Conservation (phyloP, 1,140 invertebrate species). For the Trachelipus rathkii region DNA sequence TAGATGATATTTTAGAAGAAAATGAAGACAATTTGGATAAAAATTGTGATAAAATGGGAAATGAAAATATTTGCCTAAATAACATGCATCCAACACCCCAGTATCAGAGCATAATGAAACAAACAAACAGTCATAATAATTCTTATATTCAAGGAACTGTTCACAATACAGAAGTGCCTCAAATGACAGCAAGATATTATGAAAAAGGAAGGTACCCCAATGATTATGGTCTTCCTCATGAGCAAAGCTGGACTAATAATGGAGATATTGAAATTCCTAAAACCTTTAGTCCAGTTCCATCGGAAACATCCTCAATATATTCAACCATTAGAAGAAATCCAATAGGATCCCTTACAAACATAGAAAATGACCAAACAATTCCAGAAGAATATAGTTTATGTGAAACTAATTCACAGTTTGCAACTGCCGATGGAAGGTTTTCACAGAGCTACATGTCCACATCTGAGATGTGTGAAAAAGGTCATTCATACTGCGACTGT, state of each 20-base stretch:
- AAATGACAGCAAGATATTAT: conserved; percentile 32
- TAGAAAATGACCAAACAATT: not conserved
- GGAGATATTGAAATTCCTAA: not conserved
- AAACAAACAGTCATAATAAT: conserved; percentile 21
- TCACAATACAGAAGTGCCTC: conserved; percentile 31
- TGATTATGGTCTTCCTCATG: conserved; percentile 31
- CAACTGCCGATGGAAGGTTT: conserved; percentile 35
- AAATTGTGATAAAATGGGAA: not conserved
- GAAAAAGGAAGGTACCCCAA: conserved; percentile 29
- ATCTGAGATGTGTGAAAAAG: conserved; percentile 28
- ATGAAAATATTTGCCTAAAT: not conserved
- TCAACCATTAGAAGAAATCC: not conserved
- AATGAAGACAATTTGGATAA: conserved; percentile 39
- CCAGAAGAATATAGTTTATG: not conserved
- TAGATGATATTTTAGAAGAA: conserved; percentile 43
- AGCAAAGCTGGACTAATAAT: not conserved
- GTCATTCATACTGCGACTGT: conserved; percentile 30
- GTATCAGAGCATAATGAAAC: not conserved
- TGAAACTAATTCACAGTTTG: conserved; percentile 25
- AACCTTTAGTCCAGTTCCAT: not conserved
- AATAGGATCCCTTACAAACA: not conserved
- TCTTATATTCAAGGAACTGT: conserved; percentile 38
- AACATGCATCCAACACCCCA: not conserved
- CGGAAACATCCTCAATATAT: not conserved
- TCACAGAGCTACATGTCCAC: conserved; percentile 33